Percentiles rank a stretch among this genome's conserved stretches.
Evolutionary conservation across 2,888 invertebrate species (phyloP).

Genomic region (Dascillus cervinus): DNA sequence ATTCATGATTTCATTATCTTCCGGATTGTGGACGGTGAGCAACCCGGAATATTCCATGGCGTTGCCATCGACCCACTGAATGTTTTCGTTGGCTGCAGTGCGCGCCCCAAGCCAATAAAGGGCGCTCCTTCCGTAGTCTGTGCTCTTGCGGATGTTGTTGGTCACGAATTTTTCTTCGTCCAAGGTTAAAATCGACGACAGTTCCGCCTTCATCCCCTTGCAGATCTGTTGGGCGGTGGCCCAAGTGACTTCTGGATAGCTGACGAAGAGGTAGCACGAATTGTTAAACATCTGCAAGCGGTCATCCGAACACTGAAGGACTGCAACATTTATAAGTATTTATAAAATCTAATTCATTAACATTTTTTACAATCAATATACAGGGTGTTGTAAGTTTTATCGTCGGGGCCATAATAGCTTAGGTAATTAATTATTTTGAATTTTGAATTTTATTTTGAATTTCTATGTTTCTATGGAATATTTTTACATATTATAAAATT

Average conservation of each 20-base stretch:
- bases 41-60: slow-evolving; percentile 53
- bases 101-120: slow-evolving; percentile 69
- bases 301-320: slow-evolving; percentile 63
- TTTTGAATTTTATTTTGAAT: no score
- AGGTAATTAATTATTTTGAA: no score
- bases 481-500: no score
- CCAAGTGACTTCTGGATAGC: slow-evolving; percentile 73
- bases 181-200: slow-evolving; percentile 59
- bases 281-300: slow-evolving; percentile 61
- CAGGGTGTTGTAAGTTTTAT: no score
- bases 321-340: slow-evolving; percentile 45
- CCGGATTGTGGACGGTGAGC: slow-evolving; percentile 44
- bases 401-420: no score
- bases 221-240: slow-evolving; percentile 61
- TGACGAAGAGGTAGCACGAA: slow-evolving; percentile 68
- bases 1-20: slow-evolving; percentile 29
- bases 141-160: slow-evolving; percentile 58
- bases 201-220: slow-evolving; percentile 60
- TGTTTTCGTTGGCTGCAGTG: slow-evolving; percentile 41
- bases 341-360: no score
- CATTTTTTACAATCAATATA: no score
- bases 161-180: slow-evolving; percentile 67
- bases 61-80: slow-evolving; percentile 59
- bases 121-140: slow-evolving; percentile 63
- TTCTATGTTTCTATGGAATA: no score